phyloP scores from a whole-genome alignment of 1,140 invertebrate genomes.

The Eriosoma lanigerum region DNA sequence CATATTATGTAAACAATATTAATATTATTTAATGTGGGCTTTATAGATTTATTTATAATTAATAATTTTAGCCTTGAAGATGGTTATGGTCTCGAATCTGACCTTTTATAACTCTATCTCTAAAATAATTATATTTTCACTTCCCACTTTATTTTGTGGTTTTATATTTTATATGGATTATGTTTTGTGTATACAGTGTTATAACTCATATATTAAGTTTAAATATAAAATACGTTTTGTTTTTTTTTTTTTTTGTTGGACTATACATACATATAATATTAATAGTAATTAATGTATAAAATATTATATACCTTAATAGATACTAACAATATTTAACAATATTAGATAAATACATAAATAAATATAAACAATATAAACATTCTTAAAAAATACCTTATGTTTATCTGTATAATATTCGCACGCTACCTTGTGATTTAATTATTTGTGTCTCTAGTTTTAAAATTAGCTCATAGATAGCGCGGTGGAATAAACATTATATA shows the following conservation, averaged over 20 bases:
- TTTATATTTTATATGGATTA: too few relatives aligned
- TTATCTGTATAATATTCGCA: neutral
- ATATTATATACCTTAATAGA: too few relatives aligned
- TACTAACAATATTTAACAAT: too few relatives aligned
- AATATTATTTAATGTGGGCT: neutral
- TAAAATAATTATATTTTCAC: neutral
- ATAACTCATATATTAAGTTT: too few relatives aligned
- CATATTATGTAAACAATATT: neutral
- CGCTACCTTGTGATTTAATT: neutral
- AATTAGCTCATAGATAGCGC: neutral
- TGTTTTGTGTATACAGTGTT: too few relatives aligned
- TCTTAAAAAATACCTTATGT: too few relatives aligned
- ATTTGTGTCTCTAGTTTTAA: neutral
- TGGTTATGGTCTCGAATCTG: neutral
- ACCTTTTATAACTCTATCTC: neutral
- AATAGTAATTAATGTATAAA: too few relatives aligned
- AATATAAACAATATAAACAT: too few relatives aligned
- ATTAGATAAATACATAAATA: too few relatives aligned
- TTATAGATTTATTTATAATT: neutral
- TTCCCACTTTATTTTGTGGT: too few relatives aligned
- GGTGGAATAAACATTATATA: neutral
- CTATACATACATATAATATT: too few relatives aligned
- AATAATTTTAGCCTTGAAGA: neutral
- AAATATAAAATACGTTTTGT: neutral
- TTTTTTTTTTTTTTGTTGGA: too few relatives aligned